Conservation (phyloP, 2,797 vertebrate genomes). For the Manis javanica region DNA sequence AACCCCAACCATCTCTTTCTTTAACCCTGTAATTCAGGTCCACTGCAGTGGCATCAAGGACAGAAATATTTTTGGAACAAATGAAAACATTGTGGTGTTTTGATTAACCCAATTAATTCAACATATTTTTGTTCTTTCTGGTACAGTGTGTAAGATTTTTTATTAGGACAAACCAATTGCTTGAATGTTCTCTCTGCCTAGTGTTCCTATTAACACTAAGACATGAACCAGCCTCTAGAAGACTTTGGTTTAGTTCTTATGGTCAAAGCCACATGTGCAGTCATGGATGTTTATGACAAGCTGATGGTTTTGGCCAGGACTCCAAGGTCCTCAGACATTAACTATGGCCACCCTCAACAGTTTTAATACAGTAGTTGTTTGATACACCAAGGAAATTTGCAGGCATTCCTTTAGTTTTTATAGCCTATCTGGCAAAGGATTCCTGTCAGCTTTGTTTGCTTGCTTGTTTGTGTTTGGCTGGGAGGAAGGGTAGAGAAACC, state of each 20-base stretch:
- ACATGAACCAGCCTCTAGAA: background rate
- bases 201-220: background rate
- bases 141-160: background rate
- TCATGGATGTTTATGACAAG: background rate
- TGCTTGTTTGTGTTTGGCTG: background rate
- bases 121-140: background rate
- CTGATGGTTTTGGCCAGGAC: background rate
- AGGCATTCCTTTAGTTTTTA: background rate
- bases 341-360: background rate
- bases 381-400: background rate
- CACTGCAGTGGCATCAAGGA: background rate
- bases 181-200: background rate
- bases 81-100: background rate
- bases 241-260: background rate
- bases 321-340: background rate
- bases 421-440: background rate
- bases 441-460: background rate
- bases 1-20: background rate
- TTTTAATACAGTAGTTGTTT: background rate
- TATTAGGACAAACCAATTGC: background rate
- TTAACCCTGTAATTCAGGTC: background rate
- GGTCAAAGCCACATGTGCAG: background rate
- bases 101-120: background rate
- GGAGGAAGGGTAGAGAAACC: background rate
- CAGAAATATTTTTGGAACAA: background rate